Base-by-base conservation (phyloP, 1,140 invertebrate species). In the Lepidurus arcticus region DNA sequence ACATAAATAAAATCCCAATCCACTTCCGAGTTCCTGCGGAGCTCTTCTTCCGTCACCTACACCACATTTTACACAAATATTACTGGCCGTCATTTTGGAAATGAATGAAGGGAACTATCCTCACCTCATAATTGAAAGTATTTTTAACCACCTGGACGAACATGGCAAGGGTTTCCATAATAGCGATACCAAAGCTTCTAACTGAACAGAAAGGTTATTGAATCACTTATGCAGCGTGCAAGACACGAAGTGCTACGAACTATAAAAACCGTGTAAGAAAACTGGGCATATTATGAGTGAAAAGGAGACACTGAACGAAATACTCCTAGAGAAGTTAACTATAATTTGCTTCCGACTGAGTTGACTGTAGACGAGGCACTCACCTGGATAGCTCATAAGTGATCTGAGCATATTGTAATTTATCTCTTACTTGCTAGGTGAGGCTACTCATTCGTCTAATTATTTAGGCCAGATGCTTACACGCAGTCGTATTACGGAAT, bases 1-100 rank as follows among this genome's bases (percentile, higher is more conserved):
- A 79, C 47, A 9, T 78, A 78, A 1, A 73, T n/a, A 44, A 78
- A 78, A 11, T 79, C 45, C 80, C 80, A 80, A 42, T 47, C 74
- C 24, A 73, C 65, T 11, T 47, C 10, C 11, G n/a, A 65, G 75
- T 76, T 76, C 8, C 75, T 42, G 24, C 73, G 47, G 26, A 65
- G 8, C 21, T 65, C 53, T 65, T 65, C 53, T 65, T 9, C 53
- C 5, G 53, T 65, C 8, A 65, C 53, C 53, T 65, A 65, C 8
- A 21, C 4, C 53, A 65, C 13, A 65, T 65, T 65, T 65, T 16
- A 1, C 53, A 16, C 6, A 13, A 65, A 5, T 16, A n/a, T 13
- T n/a, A 65, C 53, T 13, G 6, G n/a, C 16, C 16, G 9, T 16
- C 16, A 65, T 16, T 9, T 65, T n/a, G 21, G 9, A 21, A 65